Base-by-base conservation (phyloP, 1,140 invertebrate genomes). In the Ips nitidus region DNA sequence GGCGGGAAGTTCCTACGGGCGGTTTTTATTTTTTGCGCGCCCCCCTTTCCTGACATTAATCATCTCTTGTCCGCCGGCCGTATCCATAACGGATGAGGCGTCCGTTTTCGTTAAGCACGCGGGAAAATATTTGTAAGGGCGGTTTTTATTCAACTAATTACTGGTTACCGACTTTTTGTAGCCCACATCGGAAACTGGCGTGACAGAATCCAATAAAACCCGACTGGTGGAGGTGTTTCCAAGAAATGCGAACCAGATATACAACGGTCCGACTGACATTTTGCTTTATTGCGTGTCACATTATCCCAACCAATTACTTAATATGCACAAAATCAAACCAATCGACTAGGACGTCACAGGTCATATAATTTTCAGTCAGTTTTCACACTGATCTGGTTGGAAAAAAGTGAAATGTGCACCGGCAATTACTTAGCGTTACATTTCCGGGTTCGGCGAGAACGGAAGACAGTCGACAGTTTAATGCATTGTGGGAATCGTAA, bases 31-130 rank as follows among this genome's bases (percentile, higher is more conserved):
- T 22, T 22, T 22, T 22, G 22, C 22, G 22, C 22, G 22, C 22
- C 56, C 36, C 45, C 52, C 40, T 58, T 69, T 40, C 67, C 52
- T 47, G 41, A 47, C 62, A 72, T 72, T 69, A 72, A 69, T 72
- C 71, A 72, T 72, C 52, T 57, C 57, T 47, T 69, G 6, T 37
- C 47, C 40, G 47, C n/a, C 39, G 52, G 22, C 52, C 61, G 22
- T 58, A 56, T 58, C 53, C 64, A 66, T 66, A 52, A 36, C 37
- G 61, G 61, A 63, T 45, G 5, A 39, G 41, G 37, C 3, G 3
- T 39, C 55, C 4, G 3, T 43, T 22, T 8, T 6, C 41, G 22
- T 22, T 6, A 2, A 45, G 37, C 59, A n/a, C 5, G 55, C 4
- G 40, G 22, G 40, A 57, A 36, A 39, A 22, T 22, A 22, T 22